Evolutionary conservation across 1,140 invertebrate genomes (phyloP).

Genomic region (Nasonia longicornis): DNA sequence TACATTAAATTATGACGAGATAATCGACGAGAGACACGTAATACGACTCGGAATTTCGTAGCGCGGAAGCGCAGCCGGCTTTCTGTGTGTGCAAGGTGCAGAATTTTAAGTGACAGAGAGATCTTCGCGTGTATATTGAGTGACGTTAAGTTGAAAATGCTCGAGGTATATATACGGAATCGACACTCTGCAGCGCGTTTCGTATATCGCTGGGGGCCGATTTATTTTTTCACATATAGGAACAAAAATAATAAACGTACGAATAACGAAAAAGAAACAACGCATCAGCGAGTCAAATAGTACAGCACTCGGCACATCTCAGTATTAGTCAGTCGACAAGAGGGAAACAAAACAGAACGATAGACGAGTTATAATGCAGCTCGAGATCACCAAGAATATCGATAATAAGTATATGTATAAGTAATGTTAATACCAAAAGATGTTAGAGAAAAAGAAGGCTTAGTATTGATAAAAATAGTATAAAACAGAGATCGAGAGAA

Average conservation of each 20-base stretch:
- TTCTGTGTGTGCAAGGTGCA: slow-evolving; percentile 37
- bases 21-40: slow-evolving; percentile 10
- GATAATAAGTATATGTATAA: neutral
- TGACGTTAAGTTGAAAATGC: slow-evolving; percentile 10
- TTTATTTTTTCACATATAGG: neutral
- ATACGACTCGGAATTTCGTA: slow-evolving; percentile 9
- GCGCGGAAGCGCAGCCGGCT: slow-evolving; percentile 29
- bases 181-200: neutral
- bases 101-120: slow-evolving; percentile 31
- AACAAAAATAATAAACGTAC: neutral
- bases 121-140: neutral
- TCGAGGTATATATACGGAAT: neutral
- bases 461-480: neutral
- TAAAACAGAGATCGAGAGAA: neutral
- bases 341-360: neutral
- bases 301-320: slow-evolving; percentile 2
- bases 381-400: neutral
- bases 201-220: neutral
- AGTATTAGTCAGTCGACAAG: neutral
- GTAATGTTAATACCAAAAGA: slow-evolving; percentile 8
- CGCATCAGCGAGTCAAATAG: neutral
- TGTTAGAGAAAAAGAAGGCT: neutral
- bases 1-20: neutral
- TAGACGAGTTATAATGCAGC: slow-evolving; percentile 22
- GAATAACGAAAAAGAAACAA: slow-evolving; percentile 6